These are phyloP conservation scores for Spea hammondii DNA, from an alignment of 2,797 vertebrate species.

Conservation along the genomic window DNA sequence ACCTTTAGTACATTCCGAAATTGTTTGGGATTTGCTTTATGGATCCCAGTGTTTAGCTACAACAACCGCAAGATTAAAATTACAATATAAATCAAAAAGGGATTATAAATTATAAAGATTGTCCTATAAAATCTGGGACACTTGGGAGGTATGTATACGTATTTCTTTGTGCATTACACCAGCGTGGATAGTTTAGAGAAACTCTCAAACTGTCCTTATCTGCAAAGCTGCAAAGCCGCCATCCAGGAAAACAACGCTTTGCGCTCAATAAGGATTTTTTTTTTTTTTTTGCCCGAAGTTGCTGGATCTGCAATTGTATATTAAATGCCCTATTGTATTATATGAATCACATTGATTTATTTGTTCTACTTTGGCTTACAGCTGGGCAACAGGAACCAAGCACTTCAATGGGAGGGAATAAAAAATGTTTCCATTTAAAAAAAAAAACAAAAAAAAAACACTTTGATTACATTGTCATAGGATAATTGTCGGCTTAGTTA, in stretches of 20 bases:
- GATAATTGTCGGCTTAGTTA: neutral
- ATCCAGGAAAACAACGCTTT: neutral
- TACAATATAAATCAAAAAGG: no score
- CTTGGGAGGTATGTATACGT: no score
- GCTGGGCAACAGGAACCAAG: constrained; percentile 8
- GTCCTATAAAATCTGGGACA: no score
- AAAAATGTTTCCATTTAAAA: neutral
- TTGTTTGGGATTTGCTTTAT: no score
- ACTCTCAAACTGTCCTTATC: neutral
- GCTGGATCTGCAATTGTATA: neutral
- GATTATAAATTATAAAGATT: no score
- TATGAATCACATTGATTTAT: constrained; percentile 4
- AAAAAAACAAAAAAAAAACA: no score
- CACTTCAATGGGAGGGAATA: neutral
- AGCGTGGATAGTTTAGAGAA: no score
- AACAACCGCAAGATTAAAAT: no score
- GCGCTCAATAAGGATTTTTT: neutral
- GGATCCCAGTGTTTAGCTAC: no score
- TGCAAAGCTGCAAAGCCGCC: neutral
- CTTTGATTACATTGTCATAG: constrained; percentile 9
- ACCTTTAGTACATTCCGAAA: no score
- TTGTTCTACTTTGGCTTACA: neutral
- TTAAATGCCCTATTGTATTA: neutral
- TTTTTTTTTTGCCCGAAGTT: neutral
- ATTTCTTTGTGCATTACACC: no score